These are phyloP conservation scores for Calyptommatus sinebrachiatus DNA, from an alignment of 2,113 vertebrate species.

Conservation along the genomic window DNA sequence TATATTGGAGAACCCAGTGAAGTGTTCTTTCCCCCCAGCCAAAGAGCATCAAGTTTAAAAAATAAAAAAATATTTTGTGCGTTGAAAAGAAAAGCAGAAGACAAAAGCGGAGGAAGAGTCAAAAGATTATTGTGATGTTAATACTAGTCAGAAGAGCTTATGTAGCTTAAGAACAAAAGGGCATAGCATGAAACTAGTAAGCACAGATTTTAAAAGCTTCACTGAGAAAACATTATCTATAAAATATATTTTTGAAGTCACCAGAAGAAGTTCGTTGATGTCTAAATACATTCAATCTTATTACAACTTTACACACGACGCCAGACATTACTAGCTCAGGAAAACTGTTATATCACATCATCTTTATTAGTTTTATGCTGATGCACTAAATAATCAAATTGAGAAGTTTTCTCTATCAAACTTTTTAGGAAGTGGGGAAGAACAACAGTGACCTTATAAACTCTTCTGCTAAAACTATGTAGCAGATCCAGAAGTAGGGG, in stretches of 20 bases:
- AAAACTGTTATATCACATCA: not conserved
- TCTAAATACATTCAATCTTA: not conserved
- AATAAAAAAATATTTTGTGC: slow-evolving; percentile 32
- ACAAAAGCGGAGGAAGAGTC: not conserved
- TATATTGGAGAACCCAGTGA: slow-evolving; percentile 26
- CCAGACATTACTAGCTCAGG: not conserved
- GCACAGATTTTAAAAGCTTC: slow-evolving; percentile 35
- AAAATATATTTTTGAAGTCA: not conserved
- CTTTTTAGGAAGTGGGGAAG: too few species aligned
- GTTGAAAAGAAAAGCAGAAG: slow-evolving; percentile 28
- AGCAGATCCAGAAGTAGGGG: too few species aligned
- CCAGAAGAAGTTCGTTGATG: slow-evolving; percentile 15
- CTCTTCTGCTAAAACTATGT: too few species aligned
- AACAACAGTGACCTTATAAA: too few species aligned
- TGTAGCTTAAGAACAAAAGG: slow-evolving; percentile 36
- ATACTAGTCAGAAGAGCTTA: not conserved
- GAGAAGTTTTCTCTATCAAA: too few species aligned
- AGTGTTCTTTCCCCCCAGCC: slow-evolving; percentile 53
- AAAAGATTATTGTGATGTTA: too few species aligned
- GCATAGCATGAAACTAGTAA: slow-evolving; percentile 29
- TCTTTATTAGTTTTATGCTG: too few species aligned
- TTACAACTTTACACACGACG: not conserved
- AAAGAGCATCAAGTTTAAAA: slow-evolving; percentile 48
- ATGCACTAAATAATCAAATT: too few species aligned
- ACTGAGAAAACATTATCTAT: slow-evolving; percentile 17